Evolutionary conservation across 2,113 vertebrate species (phyloP).

Genomic region (Orycteropus afer): DNA sequence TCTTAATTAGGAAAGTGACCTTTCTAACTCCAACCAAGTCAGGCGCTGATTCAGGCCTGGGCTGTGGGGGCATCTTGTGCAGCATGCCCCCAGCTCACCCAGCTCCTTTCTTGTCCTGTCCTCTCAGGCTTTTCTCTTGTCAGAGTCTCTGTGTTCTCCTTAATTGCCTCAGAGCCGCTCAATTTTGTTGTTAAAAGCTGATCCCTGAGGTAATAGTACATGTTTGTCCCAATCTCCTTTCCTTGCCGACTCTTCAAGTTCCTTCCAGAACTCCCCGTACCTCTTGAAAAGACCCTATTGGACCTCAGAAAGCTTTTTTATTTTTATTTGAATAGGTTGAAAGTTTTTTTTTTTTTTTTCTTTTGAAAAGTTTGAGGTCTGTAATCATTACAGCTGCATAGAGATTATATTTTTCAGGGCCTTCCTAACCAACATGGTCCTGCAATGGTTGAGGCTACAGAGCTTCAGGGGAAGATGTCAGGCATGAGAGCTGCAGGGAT

Average conservation of each 20-base stretch:
- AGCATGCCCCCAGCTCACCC: not conserved
- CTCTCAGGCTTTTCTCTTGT: slow-evolving; percentile 50
- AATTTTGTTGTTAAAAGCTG: slow-evolving; percentile 54
- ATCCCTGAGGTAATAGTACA: slow-evolving; percentile 37
- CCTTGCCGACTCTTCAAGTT: slow-evolving; percentile 51
- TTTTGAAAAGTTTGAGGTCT: slow-evolving; percentile 68
- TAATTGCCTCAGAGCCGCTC: slow-evolving; percentile 69
- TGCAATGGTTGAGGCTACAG: not conserved
- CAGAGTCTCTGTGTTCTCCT: slow-evolving; percentile 68
- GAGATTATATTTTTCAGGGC: not conserved
- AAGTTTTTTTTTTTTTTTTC: slow-evolving; percentile 32
- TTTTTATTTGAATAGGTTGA: slow-evolving; percentile 55
- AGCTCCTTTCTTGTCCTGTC: not conserved
- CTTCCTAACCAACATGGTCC: not conserved
- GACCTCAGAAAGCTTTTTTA: slow-evolving; percentile 50
- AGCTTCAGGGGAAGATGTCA: not conserved
- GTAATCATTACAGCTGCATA: not conserved
- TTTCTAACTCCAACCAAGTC: not conserved
- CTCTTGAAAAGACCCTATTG: slow-evolving; percentile 66
- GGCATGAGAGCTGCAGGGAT: not conserved
- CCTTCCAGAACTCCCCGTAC: slow-evolving; percentile 71
- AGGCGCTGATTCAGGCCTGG: not conserved
- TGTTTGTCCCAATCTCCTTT: slow-evolving; percentile 50
- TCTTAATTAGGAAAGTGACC: not conserved
- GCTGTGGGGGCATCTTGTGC: not conserved